phyloP scores from a whole-genome alignment of 1,140 invertebrate genomes.

The Camponotus pennsylvanicus region DNA sequence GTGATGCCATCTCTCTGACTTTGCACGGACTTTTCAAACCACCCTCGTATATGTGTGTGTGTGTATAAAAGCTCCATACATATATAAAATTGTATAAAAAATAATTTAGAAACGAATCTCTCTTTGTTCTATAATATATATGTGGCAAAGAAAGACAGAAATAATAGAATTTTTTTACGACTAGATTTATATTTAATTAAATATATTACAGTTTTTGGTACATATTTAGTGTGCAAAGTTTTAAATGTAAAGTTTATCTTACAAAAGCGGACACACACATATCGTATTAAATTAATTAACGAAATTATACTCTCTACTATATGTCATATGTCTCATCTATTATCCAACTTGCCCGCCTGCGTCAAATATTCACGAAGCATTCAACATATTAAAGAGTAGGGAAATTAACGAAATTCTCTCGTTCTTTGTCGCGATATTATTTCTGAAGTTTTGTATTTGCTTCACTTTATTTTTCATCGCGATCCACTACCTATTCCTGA shows the following conservation, averaged over 20 bases:
- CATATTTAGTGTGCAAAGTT: constrained; percentile 10
- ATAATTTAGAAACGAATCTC: background rate
- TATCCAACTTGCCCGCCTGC: constrained; percentile 35
- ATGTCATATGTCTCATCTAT: constrained; percentile 31
- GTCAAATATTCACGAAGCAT: constrained; percentile 50
- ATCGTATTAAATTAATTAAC: constrained; percentile 54
- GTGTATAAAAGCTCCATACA: background rate
- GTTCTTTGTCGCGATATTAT: constrained; percentile 4
- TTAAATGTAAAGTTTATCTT: constrained; percentile 42
- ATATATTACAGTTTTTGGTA: constrained; percentile 18
- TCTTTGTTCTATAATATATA: too few species aligned
- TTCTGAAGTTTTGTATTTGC: constrained; percentile 55
- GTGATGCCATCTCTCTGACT: too few species aligned
- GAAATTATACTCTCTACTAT: constrained; percentile 44
- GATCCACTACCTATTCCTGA: constrained; percentile 21
- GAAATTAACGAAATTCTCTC: constrained; percentile 56
- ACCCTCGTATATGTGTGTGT: background rate
- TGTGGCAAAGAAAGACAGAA: background rate
- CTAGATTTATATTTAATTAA: constrained; percentile 27
- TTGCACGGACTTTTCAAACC: too few species aligned
- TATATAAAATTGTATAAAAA: background rate
- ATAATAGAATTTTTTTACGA: background rate
- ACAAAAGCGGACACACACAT: background rate
- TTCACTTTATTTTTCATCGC: constrained; percentile 46
- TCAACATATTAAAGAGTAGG: constrained; percentile 36